These are phyloP conservation scores for Sapajus apella DNA, from an alignment of 2,113 vertebrate genomes.

Conservation along the genomic window DNA sequence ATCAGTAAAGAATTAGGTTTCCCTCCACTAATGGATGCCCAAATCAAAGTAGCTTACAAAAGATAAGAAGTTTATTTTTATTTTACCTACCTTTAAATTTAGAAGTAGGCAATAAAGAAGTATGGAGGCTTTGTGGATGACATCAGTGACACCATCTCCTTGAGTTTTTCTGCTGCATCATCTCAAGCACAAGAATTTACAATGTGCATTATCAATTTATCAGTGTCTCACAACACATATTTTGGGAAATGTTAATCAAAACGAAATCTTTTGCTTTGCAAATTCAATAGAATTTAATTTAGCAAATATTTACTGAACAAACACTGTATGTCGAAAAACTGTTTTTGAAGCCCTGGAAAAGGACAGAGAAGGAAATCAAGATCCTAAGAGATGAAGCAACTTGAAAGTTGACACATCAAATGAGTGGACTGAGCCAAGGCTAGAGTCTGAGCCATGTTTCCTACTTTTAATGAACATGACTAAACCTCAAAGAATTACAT, in stretches of 20 bases:
- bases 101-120: background rate
- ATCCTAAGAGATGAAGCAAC: background rate
- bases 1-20: background rate
- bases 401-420: background rate
- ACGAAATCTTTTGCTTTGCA: background rate
- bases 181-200: background rate
- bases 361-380: background rate
- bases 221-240: background rate
- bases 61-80: background rate
- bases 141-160: background rate
- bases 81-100: background rate
- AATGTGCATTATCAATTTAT: background rate
- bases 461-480: background rate
- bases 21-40: background rate
- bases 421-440: background rate
- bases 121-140: background rate
- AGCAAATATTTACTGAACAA: slow-evolving; percentile 32
- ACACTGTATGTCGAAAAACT: background rate
- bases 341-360: background rate
- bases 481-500: background rate
- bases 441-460: background rate
- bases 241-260: slow-evolving; percentile 22
- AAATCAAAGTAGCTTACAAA: slow-evolving; percentile 23
- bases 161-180: background rate
- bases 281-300: slow-evolving; percentile 21